phyloP scores from a whole-genome alignment of 2,797 vertebrate genomes.

The Danio albolineatus region DNA sequence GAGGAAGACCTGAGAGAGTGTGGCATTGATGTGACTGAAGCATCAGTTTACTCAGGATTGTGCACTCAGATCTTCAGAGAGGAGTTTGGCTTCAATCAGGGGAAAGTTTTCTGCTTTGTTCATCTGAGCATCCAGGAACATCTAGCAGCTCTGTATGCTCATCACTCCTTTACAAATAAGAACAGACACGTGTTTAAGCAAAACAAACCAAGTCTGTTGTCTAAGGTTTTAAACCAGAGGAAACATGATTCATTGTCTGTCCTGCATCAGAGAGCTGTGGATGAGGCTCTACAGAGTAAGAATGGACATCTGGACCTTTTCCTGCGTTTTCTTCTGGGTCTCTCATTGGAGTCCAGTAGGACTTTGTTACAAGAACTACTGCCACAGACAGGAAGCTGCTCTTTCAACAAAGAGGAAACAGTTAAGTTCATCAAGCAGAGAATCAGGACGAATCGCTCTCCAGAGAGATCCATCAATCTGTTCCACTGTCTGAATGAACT shows the following conservation, averaged over 20 bases:
- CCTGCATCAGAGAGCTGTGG: background rate
- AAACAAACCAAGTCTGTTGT: background rate
- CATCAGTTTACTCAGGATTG: too few species aligned
- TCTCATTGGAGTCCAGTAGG: slow-evolving; percentile 11
- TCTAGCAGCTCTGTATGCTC: background rate
- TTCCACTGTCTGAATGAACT: background rate
- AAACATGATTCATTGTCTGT: background rate
- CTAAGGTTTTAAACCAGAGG: too few species aligned
- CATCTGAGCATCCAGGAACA: too few species aligned
- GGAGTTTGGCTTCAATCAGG: too few species aligned
- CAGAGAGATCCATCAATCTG: too few species aligned
- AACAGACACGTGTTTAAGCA: background rate
- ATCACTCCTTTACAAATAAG: background rate
- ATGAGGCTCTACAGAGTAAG: background rate
- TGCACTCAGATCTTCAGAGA: too few species aligned
- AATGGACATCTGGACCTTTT: too few species aligned
- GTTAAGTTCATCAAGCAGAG: background rate
- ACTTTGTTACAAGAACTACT: background rate
- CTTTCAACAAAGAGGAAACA: background rate
- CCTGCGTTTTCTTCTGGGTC: too few species aligned
- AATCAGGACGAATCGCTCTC: too few species aligned
- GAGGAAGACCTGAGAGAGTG: too few species aligned
- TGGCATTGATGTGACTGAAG: too few species aligned
- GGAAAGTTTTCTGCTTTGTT: too few species aligned
- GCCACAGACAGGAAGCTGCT: background rate